Evolutionary conservation across 1,140 invertebrate species (phyloP).

Genomic region (Penaeus chinensis): DNA sequence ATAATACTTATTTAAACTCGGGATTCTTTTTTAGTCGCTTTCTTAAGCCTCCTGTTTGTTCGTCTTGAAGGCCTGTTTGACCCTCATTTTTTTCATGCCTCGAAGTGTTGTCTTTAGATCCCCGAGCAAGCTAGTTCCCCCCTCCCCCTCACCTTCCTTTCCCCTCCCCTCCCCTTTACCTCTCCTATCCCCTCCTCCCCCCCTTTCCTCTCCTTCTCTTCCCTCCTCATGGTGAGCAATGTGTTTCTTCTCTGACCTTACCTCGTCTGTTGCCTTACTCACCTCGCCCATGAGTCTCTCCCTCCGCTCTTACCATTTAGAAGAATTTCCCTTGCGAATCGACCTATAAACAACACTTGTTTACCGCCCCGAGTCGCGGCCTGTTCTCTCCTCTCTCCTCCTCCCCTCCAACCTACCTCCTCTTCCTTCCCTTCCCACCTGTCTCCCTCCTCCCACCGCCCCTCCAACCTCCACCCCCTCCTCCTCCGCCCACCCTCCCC

Average conservation of each 20-base stretch:
- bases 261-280: too few species aligned
- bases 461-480: too few species aligned
- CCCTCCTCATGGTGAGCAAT: too few species aligned
- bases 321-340: too few species aligned
- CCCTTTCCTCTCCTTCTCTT: not conserved
- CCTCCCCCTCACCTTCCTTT: not conserved
- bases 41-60: not conserved
- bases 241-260: too few species aligned
- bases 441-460: too few species aligned
- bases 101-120: conserved; percentile 2
- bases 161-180: not conserved
- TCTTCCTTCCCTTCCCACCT: too few species aligned
- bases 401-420: not conserved
- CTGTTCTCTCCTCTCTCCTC: not conserved
- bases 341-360: too few species aligned
- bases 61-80: not conserved
- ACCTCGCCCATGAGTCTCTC: too few species aligned
- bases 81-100: not conserved
- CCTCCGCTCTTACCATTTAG: too few species aligned
- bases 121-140: not conserved
- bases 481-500: too few species aligned
- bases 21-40: not conserved
- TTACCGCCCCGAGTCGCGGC: too few species aligned
- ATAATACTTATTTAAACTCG: not conserved
- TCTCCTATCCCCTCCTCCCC: not conserved